These are phyloP conservation scores for Ferdinandea cuprea DNA, from an alignment of 2,888 invertebrate species.

Conservation along the genomic window DNA sequence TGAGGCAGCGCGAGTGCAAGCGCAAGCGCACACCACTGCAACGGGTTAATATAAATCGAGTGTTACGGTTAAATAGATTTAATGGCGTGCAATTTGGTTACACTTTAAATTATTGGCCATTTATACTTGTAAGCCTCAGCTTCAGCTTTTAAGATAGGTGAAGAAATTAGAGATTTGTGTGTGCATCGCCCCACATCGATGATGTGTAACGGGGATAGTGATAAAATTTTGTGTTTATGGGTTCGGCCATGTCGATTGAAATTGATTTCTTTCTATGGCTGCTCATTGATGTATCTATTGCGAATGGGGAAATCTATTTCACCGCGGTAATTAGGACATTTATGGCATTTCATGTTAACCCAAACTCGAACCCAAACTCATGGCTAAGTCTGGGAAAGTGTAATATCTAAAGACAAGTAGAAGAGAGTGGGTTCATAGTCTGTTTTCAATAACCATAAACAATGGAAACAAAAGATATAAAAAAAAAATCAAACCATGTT, in stretches of 20 bases:
- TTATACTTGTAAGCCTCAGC: constrained; percentile 33
- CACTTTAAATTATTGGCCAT: constrained; percentile 73
- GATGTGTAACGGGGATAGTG: constrained; percentile 42
- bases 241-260: constrained; percentile 42
- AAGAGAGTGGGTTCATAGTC: no score
- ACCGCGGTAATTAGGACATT: constrained; percentile 47
- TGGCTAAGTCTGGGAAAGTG: background rate
- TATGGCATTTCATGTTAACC: constrained; percentile 1
- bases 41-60: constrained; percentile 71
- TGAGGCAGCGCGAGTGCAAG: constrained; percentile 7
- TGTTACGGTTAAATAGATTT: constrained; percentile 72
- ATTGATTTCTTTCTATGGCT: constrained; percentile 28
- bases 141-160: constrained; percentile 7
- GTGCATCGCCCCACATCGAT: background rate
- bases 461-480: no score
- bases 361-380: no score
- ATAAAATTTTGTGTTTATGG: constrained; percentile 53
- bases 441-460: no score
- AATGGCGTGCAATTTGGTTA: constrained; percentile 72
- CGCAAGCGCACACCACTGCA: constrained; percentile 16
- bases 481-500: no score
- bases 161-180: constrained; percentile 59
- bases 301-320: constrained; percentile 26
- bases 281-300: background rate
- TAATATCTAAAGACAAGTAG: background rate